Evolutionary conservation across 2,797 vertebrate genomes (phyloP).

Genomic region (Mycteria americana): DNA sequence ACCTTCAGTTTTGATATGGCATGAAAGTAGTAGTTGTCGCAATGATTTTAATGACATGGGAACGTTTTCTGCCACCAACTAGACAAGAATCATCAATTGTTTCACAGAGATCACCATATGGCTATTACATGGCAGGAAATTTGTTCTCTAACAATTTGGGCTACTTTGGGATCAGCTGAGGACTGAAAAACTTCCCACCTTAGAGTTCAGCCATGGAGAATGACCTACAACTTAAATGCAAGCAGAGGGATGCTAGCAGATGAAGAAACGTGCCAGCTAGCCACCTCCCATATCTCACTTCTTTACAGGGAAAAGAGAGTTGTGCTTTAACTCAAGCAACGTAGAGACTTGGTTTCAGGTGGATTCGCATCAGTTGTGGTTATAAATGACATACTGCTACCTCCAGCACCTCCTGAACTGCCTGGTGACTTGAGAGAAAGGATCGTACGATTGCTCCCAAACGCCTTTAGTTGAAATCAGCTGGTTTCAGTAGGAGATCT

Average conservation of each 20-base stretch:
- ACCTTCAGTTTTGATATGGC: not conserved
- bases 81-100: accelerated
- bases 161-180: not conserved
- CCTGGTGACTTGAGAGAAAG: not conserved
- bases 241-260: not conserved
- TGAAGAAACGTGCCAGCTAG: not conserved
- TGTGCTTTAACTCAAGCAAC: not conserved
- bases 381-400: not conserved
- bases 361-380: not conserved
- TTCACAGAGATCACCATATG: not conserved
- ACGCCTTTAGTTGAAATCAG: not conserved
- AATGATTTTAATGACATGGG: not conserved
- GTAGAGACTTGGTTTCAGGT: not conserved
- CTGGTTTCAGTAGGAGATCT: not conserved
- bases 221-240: not conserved
- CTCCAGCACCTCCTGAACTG: not conserved
- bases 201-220: not conserved
- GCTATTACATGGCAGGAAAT: not conserved
- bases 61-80: not conserved
- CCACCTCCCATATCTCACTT: not conserved
- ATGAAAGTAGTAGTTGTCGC: not conserved
- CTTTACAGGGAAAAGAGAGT: not conserved
- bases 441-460: not conserved
- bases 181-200: not conserved
- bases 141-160: not conserved